Percentiles rank a stretch among this genome's conserved stretches.
Evolutionary conservation across 1,140 invertebrate genomes (phyloP).

Genomic region (Neoseiulus cucumeris): DNA sequence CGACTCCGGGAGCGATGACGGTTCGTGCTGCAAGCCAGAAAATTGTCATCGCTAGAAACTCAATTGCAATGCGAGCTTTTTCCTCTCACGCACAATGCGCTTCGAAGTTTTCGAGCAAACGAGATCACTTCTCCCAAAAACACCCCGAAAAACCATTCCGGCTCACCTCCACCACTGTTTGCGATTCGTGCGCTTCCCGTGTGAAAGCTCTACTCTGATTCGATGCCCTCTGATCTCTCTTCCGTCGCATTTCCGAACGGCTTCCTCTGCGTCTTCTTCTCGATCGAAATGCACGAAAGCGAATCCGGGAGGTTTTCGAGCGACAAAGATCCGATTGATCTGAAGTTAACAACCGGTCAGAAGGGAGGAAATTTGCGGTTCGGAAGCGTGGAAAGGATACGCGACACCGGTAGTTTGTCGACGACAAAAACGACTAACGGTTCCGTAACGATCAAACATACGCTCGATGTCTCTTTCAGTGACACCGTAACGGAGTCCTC

Average conservation of each 20-base stretch:
- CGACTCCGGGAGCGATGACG: no score
- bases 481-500: constrained; percentile 8
- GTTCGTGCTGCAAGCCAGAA: no score
- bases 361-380: no score
- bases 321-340: constrained; percentile 4
- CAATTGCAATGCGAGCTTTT: no score
- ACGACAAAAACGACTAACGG: background rate
- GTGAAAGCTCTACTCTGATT: background rate
- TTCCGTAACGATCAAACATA: constrained; percentile 7
- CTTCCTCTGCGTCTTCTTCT: background rate
- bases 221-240: background rate
- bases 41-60: no score
- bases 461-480: background rate
- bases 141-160: no score
- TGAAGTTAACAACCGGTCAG: background rate
- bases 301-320: background rate
- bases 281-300: background rate
- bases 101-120: no score
- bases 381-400: no score
- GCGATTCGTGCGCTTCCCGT: background rate
- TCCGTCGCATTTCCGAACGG: background rate
- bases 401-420: background rate
- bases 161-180: constrained; percentile 1
- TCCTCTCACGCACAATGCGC: no score
- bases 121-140: no score